Conservation (phyloP, 92 coral and sea anemone species). For the Parazoanthus darwini region DNA sequence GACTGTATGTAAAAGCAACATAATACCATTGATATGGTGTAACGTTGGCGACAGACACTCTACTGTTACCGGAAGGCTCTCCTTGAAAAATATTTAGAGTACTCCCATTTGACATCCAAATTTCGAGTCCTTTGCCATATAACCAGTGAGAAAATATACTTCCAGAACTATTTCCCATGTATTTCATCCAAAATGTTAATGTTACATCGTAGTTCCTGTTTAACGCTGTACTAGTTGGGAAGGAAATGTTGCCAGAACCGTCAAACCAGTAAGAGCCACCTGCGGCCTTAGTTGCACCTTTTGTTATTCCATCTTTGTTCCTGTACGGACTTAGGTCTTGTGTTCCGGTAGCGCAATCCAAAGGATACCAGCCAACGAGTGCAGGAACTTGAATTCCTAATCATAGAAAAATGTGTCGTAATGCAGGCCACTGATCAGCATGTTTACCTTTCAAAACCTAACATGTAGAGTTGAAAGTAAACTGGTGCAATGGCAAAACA, state of each 20-base stretch:
- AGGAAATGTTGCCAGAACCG: neutral
- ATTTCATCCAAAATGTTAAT: slow-evolving; percentile 1
- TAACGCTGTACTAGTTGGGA: slow-evolving; percentile 6
- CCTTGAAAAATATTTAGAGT: neutral
- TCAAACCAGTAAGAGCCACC: neutral
- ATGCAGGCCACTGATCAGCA: too few relatives aligned
- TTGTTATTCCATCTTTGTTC: neutral
- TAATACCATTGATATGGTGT: neutral
- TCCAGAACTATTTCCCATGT: neutral
- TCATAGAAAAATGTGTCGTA: neutral
- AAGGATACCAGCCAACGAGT: neutral
- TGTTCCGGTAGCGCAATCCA: neutral
- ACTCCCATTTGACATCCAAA: neutral
- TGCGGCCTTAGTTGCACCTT: neutral
- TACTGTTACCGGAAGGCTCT: neutral
- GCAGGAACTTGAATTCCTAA: slow-evolving; percentile 1
- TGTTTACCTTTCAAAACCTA: neutral
- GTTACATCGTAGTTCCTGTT: neutral
- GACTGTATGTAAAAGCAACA: neutral
- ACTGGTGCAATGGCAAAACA: neutral
- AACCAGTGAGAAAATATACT: neutral
- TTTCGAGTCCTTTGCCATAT: neutral
- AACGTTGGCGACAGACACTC: neutral
- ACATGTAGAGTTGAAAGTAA: too few relatives aligned
- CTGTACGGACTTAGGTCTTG: slow-evolving; percentile 2